phyloP scores from a whole-genome alignment of 2,113 vertebrate species.

The Elaphurus davidianus region DNA sequence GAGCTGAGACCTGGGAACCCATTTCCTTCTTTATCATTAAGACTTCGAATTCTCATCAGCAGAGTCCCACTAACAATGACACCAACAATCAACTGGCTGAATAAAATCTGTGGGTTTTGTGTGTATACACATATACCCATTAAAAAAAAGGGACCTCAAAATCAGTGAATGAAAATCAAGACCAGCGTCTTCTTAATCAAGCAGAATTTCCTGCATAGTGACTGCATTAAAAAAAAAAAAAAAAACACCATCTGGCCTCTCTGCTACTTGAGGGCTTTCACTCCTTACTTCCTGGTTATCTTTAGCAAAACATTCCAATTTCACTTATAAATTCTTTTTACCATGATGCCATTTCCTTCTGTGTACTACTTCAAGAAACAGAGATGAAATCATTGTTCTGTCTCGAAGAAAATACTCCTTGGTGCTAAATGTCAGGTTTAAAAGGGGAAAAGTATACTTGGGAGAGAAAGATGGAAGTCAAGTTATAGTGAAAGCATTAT shows the following conservation, averaged over 20 bases:
- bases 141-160: not conserved
- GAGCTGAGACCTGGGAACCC: conserved; percentile 40
- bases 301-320: conserved; percentile 47
- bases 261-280: conserved; percentile 26
- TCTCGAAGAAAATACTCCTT: conserved; percentile 32
- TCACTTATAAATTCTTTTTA: conserved; percentile 32
- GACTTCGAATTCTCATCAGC: conserved; percentile 15
- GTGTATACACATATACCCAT: not conserved
- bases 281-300: not conserved
- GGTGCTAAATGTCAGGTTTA: not conserved
- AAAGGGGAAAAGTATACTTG: not conserved
- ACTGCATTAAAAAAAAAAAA: not conserved
- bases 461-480: not conserved
- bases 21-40: conserved; percentile 29
- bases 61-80: conserved; percentile 1
- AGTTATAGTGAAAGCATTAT: not conserved
- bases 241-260: not conserved
- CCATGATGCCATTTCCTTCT: not conserved
- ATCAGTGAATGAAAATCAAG: conserved; percentile 56
- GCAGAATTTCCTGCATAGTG: conserved; percentile 19
- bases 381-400: not conserved
- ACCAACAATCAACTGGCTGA: conserved; percentile 9
- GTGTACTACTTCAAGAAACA: conserved; percentile 13
- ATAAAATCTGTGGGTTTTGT: conserved; percentile 24
- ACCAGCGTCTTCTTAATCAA: conserved; percentile 20